Evolutionary conservation across 23 tunicate species (phyloP), one percentile per base, ranked within the genome.

Genomic region (Ciona savignyi): DNA sequence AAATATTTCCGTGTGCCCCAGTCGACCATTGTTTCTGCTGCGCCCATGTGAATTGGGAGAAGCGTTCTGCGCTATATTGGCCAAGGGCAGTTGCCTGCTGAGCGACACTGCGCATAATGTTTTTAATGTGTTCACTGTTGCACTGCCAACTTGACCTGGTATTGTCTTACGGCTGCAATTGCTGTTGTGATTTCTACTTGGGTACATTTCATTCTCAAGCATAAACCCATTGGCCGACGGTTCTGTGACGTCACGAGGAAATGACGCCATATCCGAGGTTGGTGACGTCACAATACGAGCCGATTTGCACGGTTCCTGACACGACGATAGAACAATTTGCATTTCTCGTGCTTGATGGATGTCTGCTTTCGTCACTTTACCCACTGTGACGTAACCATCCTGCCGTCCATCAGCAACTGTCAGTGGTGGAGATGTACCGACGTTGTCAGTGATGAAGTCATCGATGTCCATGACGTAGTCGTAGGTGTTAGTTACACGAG

Each of bases 321-420:
- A n/a, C 15, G 76, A 20, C 1, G 33, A 24, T 1, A 72, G 76
- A 4, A 48, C 27, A 2, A 72, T 1, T 26, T 72, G 61, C 27
- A 48, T 30, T 48, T 72, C 76, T 23, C 28, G 26, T 19, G 28
- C 22, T 33, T 27, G 63, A 20, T 72, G 76, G 23, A 72, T 49
- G 31, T 72, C 76, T 31, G 76, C 76, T 42, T 49, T 42, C 3
- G 76, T 72, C 29, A 72, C 76, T 3, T 25, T 48, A 27, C 26
- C 32, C 20, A 48, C 11, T 20, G 33, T 29, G 64, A 25, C 76
- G 61, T 48, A 3, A 31, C 2, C 9, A 4, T 69, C 73, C 1
- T 23, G 51, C 2, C 73, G 73, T 3, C 73, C 33, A 23, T 31
- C 23, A 29, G 29, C 26, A 6, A 4, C 51, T 20, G 51, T 32